Conservation (phyloP, 2,888 invertebrate species). For the Octodonta nipae region DNA sequence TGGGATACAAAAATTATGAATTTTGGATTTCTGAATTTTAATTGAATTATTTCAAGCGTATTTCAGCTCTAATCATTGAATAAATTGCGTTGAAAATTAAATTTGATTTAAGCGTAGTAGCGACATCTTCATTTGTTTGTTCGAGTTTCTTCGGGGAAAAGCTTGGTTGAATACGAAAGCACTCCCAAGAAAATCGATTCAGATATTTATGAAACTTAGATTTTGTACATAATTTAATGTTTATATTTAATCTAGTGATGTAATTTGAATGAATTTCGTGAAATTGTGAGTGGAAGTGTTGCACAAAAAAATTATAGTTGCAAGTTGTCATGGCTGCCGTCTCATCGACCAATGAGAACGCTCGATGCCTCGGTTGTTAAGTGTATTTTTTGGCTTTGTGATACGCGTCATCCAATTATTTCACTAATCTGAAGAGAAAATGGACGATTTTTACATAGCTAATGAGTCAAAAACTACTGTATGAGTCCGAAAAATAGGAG, state of each 20-base stretch:
- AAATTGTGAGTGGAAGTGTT: too few relatives aligned
- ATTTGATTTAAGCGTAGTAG: too few relatives aligned
- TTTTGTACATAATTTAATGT: slow-evolving; percentile 8
- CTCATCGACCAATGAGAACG: slow-evolving; percentile 55
- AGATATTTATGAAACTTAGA: too few relatives aligned
- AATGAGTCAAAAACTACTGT: too few relatives aligned
- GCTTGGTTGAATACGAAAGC: slow-evolving; percentile 17
- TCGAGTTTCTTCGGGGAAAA: slow-evolving; percentile 14
- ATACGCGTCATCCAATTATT: slow-evolving; percentile 57
- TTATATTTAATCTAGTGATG: too few relatives aligned
- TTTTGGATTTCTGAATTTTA: too few relatives aligned
- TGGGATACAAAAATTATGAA: too few relatives aligned
- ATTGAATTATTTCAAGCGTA: too few relatives aligned
- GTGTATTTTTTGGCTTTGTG: slow-evolving; percentile 51
- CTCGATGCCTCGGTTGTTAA: slow-evolving; percentile 50
- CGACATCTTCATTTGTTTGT: slow-evolving; percentile 20
- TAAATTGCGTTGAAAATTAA: too few relatives aligned
- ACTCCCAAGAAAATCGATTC: slow-evolving; percentile 12
- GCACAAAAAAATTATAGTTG: slow-evolving; percentile 28
- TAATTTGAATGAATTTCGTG: too few relatives aligned
- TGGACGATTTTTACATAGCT: slow-evolving; percentile 33
- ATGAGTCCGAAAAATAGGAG: too few relatives aligned
- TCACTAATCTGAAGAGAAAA: slow-evolving; percentile 47
- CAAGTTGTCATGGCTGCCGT: slow-evolving; percentile 53
- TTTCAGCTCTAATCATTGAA: too few relatives aligned